phyloP scores from a whole-genome alignment of 2,888 invertebrate genomes.

The Molorchus minor region DNA sequence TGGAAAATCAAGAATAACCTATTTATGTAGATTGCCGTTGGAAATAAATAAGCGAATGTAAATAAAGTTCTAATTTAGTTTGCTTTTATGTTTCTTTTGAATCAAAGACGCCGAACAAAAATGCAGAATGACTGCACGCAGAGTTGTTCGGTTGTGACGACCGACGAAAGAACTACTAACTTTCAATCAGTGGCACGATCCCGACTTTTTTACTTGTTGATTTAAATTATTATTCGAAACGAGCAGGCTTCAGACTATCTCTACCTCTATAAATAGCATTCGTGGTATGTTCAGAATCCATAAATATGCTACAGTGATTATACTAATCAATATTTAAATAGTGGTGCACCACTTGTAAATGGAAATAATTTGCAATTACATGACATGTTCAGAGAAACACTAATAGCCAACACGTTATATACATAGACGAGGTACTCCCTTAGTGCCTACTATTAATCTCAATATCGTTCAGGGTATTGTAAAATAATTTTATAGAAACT shows the following conservation, averaged over 20 bases:
- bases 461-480: no score
- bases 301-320: conserved; percentile 11
- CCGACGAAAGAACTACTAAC: conserved; percentile 49
- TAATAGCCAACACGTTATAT: neutral
- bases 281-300: conserved; percentile 8
- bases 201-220: conserved; percentile 39
- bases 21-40: conserved; percentile 21
- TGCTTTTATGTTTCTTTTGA: conserved; percentile 43
- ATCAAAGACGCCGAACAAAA: conserved; percentile 52
- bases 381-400: no score
- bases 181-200: conserved; percentile 51
- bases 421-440: neutral
- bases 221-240: conserved; percentile 24
- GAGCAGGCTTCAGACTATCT: conserved; percentile 9
- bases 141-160: conserved; percentile 46
- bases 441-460: no score
- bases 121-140: conserved; percentile 51
- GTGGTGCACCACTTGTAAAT: no score
- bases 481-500: no score
- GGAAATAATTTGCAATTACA: no score
- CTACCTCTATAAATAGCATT: conserved; percentile 18
- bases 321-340: no score
- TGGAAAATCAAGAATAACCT: conserved; percentile 10
- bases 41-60: conserved; percentile 31
- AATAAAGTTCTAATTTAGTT: conserved; percentile 49